phyloP scores from a whole-genome alignment of 2,797 vertebrate genomes.

The Ambastaia sidthimunki region DNA sequence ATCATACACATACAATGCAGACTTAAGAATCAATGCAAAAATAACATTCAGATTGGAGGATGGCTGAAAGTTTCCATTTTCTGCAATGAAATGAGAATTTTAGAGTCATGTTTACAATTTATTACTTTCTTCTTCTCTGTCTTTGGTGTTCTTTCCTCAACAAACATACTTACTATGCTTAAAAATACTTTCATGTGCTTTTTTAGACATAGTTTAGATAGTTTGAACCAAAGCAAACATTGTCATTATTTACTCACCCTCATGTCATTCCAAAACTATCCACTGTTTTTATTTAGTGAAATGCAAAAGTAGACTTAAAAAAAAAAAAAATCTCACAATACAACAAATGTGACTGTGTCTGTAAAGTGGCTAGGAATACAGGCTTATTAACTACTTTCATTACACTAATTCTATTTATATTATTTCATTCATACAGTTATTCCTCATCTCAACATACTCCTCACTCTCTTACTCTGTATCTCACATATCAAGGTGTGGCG shows the following conservation, averaged over 20 bases:
- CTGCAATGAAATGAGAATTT: not conserved
- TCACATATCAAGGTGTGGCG: conserved; percentile 1
- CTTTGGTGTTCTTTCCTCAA: no score
- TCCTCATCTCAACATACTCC: not conserved
- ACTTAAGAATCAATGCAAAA: no score
- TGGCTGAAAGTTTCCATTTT: not conserved
- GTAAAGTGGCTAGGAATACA: no score
- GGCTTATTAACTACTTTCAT: no score
- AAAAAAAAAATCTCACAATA: no score
- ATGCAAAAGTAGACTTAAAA: no score
- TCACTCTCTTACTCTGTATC: not conserved
- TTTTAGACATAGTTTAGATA: not conserved
- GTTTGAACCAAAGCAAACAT: not conserved
- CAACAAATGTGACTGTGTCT: no score
- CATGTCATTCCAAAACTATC: not conserved
- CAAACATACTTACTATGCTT: not conserved
- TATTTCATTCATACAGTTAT: not conserved
- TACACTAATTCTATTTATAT: not conserved
- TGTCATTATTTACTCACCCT: not conserved
- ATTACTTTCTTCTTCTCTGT: not conserved
- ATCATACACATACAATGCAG: not conserved
- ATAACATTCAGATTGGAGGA: not conserved
- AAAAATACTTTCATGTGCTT: not conserved
- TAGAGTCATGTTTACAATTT: not conserved
- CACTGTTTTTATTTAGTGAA: no score